Conservation (phyloP, 2,113 vertebrate genomes). For the Todiramphus saurophagus region DNA sequence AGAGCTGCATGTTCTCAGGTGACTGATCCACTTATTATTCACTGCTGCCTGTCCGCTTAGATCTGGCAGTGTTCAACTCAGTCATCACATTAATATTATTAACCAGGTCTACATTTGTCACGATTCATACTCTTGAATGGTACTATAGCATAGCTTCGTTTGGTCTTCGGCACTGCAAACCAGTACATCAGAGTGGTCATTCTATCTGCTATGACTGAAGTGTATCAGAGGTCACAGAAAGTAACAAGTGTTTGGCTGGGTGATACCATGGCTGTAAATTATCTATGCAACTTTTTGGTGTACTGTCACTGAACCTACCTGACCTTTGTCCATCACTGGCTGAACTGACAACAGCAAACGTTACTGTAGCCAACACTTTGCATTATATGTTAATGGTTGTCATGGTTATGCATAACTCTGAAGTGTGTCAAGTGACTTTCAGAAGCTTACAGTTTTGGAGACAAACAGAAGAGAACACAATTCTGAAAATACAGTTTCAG, state of each 20-base stretch:
- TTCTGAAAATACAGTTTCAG: neutral
- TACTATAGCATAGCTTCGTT: neutral
- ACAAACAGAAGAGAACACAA: neutral
- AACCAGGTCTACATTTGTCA: neutral
- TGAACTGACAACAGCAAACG: neutral
- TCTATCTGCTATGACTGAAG: neutral
- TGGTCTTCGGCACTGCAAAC: neutral
- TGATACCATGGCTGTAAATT: neutral
- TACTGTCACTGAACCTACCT: neutral
- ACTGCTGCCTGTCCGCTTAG: neutral
- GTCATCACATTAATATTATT: neutral
- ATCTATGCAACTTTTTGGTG: neutral
- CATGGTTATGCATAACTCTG: neutral
- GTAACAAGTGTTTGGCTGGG: neutral
- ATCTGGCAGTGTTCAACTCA: neutral
- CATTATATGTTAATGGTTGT: neutral
- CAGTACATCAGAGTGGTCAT: neutral
- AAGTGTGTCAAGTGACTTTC: neutral
- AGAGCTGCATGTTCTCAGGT: neutral
- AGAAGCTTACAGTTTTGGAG: neutral
- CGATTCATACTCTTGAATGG: neutral
- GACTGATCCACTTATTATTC: neutral
- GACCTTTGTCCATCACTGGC: neutral
- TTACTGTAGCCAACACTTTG: neutral
- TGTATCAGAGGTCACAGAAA: neutral